Base-by-base conservation (phyloP, 1,140 invertebrate species). In the Periplaneta americana region DNA sequence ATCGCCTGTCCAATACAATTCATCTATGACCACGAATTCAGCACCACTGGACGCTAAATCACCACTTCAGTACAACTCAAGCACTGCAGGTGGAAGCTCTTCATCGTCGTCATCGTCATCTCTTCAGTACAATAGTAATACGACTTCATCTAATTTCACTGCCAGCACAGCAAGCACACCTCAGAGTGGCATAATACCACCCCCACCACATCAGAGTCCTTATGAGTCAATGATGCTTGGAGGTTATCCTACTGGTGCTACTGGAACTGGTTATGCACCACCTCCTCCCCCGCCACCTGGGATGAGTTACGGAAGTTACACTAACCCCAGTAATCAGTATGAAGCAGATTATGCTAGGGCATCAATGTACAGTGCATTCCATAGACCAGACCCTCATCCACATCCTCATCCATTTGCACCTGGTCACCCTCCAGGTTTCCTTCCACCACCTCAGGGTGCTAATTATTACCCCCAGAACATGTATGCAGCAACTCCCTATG, bases 331-430 rank as follows among this genome's bases (percentile, higher is more conserved):
- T 31, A 82, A 75, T 87, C 88, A 28, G 85, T 89, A 89, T 80
- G 88, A 88, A 33, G 83, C 88, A 9, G 88, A 89, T 79, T 90
- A 89, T 78, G 87, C 88, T 22, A 87, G 88, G 6, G 76, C 75
- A 32, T 81, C 82, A 10, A 88, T 90, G 88, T 90, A 90, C 76
- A 87, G 88, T 74, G 88, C 89, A 34, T 89, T 90, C 81, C 89
- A 89, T 81, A 88, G 88, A 79, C 88, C 88, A 18, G 84, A 84
- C 35, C 82, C 84, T 35, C 83, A 74, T 86, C 87, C 35, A 82
- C 85, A 15, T 80, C 87, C 86, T 22, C 34, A 66, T 8, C 87
- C 85, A 34, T 84, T 87, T 78, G 86, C 89, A 34, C 83, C 88
- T 34, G 84, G 86, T n/a, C 85, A 87, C 82, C 86, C 87, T 9